Base-by-base conservation (phyloP, 2,888 invertebrate species). In the Volucella zonaria region DNA sequence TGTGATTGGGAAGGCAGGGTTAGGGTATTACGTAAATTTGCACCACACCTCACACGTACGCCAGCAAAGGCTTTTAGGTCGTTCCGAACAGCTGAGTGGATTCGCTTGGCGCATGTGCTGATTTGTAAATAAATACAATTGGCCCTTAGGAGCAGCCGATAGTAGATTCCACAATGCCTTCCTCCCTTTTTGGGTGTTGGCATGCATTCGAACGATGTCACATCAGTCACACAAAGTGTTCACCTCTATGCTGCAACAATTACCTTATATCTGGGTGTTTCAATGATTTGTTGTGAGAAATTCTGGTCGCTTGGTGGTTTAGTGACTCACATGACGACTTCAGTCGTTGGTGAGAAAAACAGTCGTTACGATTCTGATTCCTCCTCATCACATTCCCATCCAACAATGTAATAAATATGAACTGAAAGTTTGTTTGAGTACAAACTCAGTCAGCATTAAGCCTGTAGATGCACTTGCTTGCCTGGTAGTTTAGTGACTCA, bases 281-380 rank as follows among this genome's bases (percentile, higher is more conserved):
- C 85, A 75, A 76, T 76, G 73, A 73, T 83, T 59, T 58, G 47
- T 45, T 77, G 62, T 47, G 66, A 42, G 23, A 23, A 70, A 43
- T 82, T 54, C 74, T 81, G 73, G 4, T 64, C n/a, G 71, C 91
- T 91, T 89, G 87, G 87, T 90, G 79, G 80, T 89, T 89, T 89
- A 88, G 91, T 91, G 90, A 91, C 91, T 92, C 90, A 91, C 89
- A 91, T 91, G 91, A 91, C 91, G 91, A 77, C 76, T 77, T 77
- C 47, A 42, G 62, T 54, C 54, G 54, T 64, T 81, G 68, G 70
- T 76, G 79, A 80, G 73, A 74, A 74, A 80, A 62, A 61, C 67
- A 45, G 64, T 78, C 71, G 58, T 49, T 38, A 38, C 11, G 49
- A 11, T 18, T 61, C 10, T n/a, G n/a, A n/a, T n/a, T n/a, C n/a